Evolutionary conservation across 2,888 invertebrate genomes (phyloP).

Genomic region (Microplitis manilae): DNA sequence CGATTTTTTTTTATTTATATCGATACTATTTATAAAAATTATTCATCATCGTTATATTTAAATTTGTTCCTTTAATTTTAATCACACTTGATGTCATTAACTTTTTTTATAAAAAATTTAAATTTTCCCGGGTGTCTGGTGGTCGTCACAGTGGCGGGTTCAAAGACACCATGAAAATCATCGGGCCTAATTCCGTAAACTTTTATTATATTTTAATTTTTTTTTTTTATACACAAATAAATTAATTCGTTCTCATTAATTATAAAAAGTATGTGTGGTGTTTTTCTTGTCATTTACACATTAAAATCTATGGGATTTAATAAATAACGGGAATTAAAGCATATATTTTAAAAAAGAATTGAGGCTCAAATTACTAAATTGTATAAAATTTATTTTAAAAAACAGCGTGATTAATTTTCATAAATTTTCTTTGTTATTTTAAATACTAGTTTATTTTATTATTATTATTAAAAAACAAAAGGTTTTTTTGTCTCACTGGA

Average conservation of each 20-base stretch:
- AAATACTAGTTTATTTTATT: conserved; percentile 10
- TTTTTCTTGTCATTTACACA: conserved; percentile 33
- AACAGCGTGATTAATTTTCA: conserved; percentile 3
- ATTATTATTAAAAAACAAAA: conserved; percentile 7
- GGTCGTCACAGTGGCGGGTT: too few species aligned
- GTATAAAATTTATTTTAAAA: conserved; percentile 33
- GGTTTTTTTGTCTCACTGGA: neutral
- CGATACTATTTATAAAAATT: too few species aligned
- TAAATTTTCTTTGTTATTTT: conserved; percentile 16
- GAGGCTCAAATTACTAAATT: conserved; percentile 26
- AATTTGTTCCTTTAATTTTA: too few species aligned
- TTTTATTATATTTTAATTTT: conserved; percentile 25
- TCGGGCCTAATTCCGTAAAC: neutral
- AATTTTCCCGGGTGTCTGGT: too few species aligned
- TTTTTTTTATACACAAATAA: conserved; percentile 16
- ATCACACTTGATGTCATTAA: too few species aligned
- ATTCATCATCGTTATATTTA: too few species aligned
- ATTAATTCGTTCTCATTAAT: conserved; percentile 10
- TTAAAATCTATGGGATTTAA: conserved; percentile 14
- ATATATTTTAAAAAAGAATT: neutral
- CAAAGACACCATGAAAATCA: neutral
- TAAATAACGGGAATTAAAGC: conserved; percentile 4
- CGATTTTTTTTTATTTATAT: too few species aligned
- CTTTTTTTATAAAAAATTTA: too few species aligned
- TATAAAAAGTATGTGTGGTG: conserved; percentile 33